These are phyloP conservation scores for Phortica okadai DNA, from an alignment of 2,888 invertebrate species.

Conservation along the genomic window DNA sequence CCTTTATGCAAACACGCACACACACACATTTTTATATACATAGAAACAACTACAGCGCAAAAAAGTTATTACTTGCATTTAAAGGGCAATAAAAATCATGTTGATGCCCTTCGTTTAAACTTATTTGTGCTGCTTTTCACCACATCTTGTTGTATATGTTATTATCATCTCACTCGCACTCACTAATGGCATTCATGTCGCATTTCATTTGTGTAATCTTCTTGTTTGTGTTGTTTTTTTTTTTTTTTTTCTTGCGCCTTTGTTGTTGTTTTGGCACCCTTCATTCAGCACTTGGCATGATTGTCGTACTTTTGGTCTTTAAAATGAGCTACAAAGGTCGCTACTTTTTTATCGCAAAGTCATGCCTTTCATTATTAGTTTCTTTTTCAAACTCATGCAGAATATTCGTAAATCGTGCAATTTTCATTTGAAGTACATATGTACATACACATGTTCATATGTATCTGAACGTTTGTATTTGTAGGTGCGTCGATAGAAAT, in stretches of 20 bases:
- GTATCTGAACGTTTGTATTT: no score
- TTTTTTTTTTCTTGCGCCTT: neutral
- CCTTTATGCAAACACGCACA: conserved; percentile 14
- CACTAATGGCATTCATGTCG: neutral
- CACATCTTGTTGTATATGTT: neutral
- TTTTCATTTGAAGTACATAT: no score
- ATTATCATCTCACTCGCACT: conserved; percentile 3
- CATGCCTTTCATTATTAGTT: neutral
- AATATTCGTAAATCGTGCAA: no score
- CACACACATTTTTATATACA: neutral
- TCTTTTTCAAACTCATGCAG: no score
- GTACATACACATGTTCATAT: no score
- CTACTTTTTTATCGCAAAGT: neutral
- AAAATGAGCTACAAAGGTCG: neutral
- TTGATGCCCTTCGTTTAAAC: conserved; percentile 37
- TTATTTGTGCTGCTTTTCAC: neutral
- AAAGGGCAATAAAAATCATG: conserved; percentile 61
- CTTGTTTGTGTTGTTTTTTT: neutral
- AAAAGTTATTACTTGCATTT: conserved; percentile 46
- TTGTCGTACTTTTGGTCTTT: neutral
- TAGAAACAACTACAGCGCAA: neutral
- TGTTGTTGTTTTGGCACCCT: conserved; percentile 52
- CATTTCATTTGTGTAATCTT: conserved; percentile 6
- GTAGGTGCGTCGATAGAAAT: no score
- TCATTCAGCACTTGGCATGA: neutral